These are phyloP conservation scores for Lypha dubia DNA, from an alignment of 2,888 invertebrate species.

Conservation along the genomic window DNA sequence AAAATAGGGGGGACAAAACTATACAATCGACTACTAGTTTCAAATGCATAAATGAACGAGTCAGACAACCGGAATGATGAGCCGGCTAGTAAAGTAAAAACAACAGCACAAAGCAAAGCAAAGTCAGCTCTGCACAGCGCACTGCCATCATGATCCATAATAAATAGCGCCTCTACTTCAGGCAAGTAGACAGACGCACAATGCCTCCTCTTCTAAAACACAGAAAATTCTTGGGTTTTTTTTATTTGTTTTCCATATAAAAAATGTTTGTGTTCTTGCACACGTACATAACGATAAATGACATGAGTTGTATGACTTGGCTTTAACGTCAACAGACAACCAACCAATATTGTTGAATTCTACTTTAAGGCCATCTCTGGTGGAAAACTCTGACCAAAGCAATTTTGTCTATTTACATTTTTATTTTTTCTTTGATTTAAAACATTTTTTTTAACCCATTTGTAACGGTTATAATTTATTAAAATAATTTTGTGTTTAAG, in stretches of 20 bases:
- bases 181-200: conserved; percentile 1
- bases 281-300: conserved; percentile 42
- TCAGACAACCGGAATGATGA: conserved; percentile 61
- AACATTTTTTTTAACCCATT: too few relatives aligned
- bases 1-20: conserved; percentile 33
- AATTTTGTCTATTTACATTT: background rate
- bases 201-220: background rate
- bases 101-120: conserved; percentile 42
- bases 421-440: background rate
- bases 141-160: conserved; percentile 22
- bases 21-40: conserved; percentile 10
- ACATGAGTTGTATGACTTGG: conserved; percentile 53
- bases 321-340: conserved; percentile 35
- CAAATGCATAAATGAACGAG: conserved; percentile 47
- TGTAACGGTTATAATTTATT: background rate
- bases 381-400: conserved; percentile 47
- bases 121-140: conserved; percentile 9
- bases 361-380: conserved; percentile 43
- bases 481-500: background rate
- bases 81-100: conserved; percentile 28
- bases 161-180: conserved; percentile 20
- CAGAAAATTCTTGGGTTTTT: conserved; percentile 3
- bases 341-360: conserved; percentile 43
- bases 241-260: conserved; percentile 26
- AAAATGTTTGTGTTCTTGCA: conserved; percentile 18